Percentiles rank a stretch among this genome's conserved stretches.
Evolutionary conservation across 2,797 vertebrate species (phyloP).

Genomic region (Varecia variegata): DNA sequence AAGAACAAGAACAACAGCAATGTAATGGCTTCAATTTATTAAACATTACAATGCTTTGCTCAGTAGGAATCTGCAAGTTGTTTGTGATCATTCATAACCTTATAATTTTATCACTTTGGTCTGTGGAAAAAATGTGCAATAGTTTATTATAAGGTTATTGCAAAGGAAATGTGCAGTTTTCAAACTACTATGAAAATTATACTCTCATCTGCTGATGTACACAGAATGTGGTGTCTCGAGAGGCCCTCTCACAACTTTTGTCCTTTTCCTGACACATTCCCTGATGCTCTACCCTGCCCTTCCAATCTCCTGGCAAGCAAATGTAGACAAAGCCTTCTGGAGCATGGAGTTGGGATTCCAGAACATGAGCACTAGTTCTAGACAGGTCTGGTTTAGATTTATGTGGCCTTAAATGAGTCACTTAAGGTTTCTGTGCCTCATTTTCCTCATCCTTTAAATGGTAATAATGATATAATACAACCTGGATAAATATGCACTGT

Average conservation of each 20-base stretch:
- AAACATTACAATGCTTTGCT: conserved; percentile 18
- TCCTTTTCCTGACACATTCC: not conserved
- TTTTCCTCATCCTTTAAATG: not conserved
- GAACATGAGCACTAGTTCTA: not conserved
- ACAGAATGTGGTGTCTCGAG: not conserved
- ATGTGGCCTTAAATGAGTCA: not conserved
- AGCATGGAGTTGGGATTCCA: not conserved
- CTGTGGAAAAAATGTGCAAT: conserved; percentile 4
- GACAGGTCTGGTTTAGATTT: not conserved
- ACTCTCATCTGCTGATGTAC: not conserved
- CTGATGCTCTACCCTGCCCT: not conserved
- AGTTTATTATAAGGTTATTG: conserved; percentile 39
- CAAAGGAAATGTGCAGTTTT: conserved; percentile 41
- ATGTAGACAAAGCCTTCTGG: not conserved
- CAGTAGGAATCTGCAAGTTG: conserved; percentile 52
- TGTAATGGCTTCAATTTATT: conserved; percentile 48
- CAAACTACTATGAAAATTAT: not conserved
- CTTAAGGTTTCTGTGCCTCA: not conserved
- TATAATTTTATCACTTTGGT: conserved; percentile 56
- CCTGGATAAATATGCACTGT: not conserved
- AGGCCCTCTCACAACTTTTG: not conserved
- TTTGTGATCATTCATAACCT: conserved; percentile 51
- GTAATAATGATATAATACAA: not conserved
- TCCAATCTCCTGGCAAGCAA: not conserved
- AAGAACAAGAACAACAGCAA: conserved; percentile 5